Base-by-base conservation (phyloP, 2,113 vertebrate species). In the Sardina pilchardus region DNA sequence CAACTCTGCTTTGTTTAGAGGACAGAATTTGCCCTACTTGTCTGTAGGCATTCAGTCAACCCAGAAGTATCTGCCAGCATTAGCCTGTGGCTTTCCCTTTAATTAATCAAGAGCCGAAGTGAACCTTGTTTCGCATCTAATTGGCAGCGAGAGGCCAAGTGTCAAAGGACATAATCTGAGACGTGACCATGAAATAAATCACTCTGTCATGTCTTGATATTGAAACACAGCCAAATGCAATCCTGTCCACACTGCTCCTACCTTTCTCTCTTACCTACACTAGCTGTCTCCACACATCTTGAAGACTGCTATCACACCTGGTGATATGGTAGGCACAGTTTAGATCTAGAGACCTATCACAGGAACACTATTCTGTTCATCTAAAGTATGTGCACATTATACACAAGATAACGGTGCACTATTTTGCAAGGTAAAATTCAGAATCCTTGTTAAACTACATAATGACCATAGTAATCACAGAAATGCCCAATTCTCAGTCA, bases 81-180 rank as follows among this genome's bases (percentile, higher is more conserved):
- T 91, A 92, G 90, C 91, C 93, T 90, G 82, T 84, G 87, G 85
- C 89, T 86, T 86, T 89, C 89, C 86, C 83, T 91, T 93, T 91
- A 93, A 93, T 94, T 93, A 92, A 93, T 93, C 86, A 93, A 89
- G 89, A 84, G 85, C 48, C 75, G 80, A 84, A 93, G 89, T 90
- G 92, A 93, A 93, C 91, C 85, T 85, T 92, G 89, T 90, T 90
- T 88, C 88, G 50, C 34, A 53, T 88, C 86, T 88, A 88, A 89
- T 89, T 89, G 82, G 87, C 89, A 88, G 88, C 86, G 80, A 87
- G 86, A 90, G 91, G 90, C 82, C 89, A 91, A 88, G 89, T 92
- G 93, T 89, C 94, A 93, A 88, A 91, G 88, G 93, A 92, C 92
- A 89, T 93, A 93, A 93, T 92, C 93, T 93, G 82, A 89, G 86